phyloP scores from a whole-genome alignment of 1,140 invertebrate genomes.

The Patella vulgata region DNA sequence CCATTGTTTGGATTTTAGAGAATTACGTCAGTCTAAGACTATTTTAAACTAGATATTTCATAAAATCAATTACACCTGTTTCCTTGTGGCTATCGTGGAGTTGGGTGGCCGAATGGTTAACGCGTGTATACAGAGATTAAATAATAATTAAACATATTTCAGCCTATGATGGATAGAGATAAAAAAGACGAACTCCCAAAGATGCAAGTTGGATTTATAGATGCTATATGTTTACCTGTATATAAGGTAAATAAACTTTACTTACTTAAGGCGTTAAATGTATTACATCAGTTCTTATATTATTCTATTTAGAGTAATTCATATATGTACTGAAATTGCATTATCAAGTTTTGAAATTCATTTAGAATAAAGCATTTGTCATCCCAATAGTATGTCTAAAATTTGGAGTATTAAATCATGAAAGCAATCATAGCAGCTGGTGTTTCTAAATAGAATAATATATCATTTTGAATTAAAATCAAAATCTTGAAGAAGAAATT shows the following conservation, averaged over 20 bases:
- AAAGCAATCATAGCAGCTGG: not conserved
- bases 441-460: too few species aligned
- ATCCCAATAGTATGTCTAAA: not conserved
- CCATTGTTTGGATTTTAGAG: too few species aligned
- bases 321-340: not conserved
- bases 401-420: not conserved
- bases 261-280: not conserved
- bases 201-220: conserved; percentile 98
- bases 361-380: not conserved
- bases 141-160: too few species aligned
- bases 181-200: conserved; percentile 94
- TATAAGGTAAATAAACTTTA: conserved; percentile 79
- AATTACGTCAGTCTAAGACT: too few species aligned
- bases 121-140: too few species aligned
- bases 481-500: too few species aligned
- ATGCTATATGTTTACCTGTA: conserved; percentile 92
- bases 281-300: not conserved
- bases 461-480: too few species aligned
- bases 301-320: not conserved
- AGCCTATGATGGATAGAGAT: conserved; percentile 95
- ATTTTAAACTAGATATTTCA: too few species aligned
- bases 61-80: too few species aligned
- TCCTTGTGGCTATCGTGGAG: too few species aligned
- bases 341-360: not conserved
- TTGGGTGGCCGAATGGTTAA: too few species aligned